phyloP scores from a whole-genome alignment of 2,888 invertebrate genomes.

The Crepidodera aurea region DNA sequence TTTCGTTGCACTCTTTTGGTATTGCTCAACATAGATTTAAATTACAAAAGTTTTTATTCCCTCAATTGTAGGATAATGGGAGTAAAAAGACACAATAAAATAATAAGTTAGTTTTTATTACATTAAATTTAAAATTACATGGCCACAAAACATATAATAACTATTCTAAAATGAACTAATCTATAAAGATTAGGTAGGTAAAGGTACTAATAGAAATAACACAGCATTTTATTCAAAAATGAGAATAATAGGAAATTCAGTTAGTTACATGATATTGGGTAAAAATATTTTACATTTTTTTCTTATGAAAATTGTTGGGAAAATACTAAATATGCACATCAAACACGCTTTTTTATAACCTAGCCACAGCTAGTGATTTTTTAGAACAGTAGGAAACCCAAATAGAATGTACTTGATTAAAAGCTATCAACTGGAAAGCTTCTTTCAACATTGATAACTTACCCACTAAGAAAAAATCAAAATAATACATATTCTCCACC shows the following conservation, averaged over 20 bases:
- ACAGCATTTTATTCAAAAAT: constrained; percentile 33
- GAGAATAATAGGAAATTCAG: constrained; percentile 31
- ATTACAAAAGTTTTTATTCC: no score
- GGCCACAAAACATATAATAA: constrained; percentile 63
- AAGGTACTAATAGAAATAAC: constrained; percentile 41
- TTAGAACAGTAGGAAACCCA: constrained; percentile 17
- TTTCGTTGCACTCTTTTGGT: no score
- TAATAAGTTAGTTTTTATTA: constrained; percentile 61
- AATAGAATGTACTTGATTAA: constrained; percentile 11
- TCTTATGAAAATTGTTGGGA: constrained; percentile 44
- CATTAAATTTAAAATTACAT: constrained; percentile 64
- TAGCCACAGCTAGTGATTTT: constrained; percentile 32
- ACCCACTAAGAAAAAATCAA: constrained; percentile 29
- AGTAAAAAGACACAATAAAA: constrained; percentile 30
- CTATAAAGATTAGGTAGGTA: constrained; percentile 45
- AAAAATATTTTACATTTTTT: constrained; percentile 37
- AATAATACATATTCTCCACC: not conserved
- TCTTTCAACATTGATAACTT: constrained; percentile 24
- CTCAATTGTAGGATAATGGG: no score
- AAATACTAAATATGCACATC: constrained; percentile 53
- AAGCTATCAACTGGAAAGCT: constrained; percentile 45
- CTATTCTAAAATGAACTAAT: constrained; percentile 56
- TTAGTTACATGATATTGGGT: constrained; percentile 37
- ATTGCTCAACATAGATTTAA: no score
- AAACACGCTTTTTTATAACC: constrained; percentile 47